Evolutionary conservation across 2,113 vertebrate genomes (phyloP), one percentile per base, ranked within the genome.

Genomic region (Spilogale gracilis): DNA sequence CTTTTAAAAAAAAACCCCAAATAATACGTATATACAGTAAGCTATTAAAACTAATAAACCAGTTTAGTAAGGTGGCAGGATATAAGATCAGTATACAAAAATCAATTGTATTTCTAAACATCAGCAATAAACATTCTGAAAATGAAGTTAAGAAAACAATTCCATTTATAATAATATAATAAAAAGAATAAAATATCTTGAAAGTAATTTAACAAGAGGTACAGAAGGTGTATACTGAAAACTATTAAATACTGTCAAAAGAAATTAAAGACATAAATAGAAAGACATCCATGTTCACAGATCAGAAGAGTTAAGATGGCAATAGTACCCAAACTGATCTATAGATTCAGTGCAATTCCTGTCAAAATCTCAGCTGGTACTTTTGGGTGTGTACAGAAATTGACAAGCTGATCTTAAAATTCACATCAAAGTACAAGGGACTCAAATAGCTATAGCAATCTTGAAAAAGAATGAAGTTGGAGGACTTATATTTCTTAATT

Each of bases 181-280:
- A 58, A 76, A 94, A 83, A 74, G 0, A 81, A 83, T 96, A 65
- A 92, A 82, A 76, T 96, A 25, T 13, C 76, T 93, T 93, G 32
- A 38, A 76, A 93, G 86, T 83, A 83, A 96, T 83, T 88, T 82
- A 76, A 96, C 38, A 65, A 89, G 56, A 63, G 73, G 58, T 58
- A n/a, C 1, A 65, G 69, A 48, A 84, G 10, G 30, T 76, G 45
- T 21, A 85, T 11, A 74, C 50, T 38, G 16, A 88, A 82, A 65
- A 93, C 76, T 50, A 50, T 5, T 48, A 76, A 89, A 21, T 63
- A 82, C 45, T 74, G 25, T 67, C 93, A 30, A 93, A 92, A 81
- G 45, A 89, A 74, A 56, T 96, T 52, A 60, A 89, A 74, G 63
- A 95, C 74, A 30, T 74, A 74, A 94, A 85, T 93, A 48, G 43